Evolutionary conservation across 2,888 invertebrate species (phyloP), one percentile per base, ranked within the genome.

Genomic region (Halocaridina rubra): DNA sequence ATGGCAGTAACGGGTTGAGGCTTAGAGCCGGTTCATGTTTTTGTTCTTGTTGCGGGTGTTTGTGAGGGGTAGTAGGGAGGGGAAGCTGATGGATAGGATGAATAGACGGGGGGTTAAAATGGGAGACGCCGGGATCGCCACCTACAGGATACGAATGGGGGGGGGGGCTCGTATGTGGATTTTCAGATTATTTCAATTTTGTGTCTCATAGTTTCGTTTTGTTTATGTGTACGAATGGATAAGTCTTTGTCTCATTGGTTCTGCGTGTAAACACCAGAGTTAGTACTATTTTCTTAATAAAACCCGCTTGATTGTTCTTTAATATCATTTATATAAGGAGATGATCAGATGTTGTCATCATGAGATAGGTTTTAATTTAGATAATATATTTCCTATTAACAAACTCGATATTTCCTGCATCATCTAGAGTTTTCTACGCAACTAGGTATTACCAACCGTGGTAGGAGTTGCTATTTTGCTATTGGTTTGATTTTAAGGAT

Each of bases 381-480:
- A n/a, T n/a, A n/a, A n/a, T n/a, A n/a, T n/a, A n/a, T n/a, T n/a
- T n/a, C n/a, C n/a, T n/a, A n/a, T n/a, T n/a, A n/a, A n/a, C n/a
- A 53, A 53, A 53, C 30, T 30, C 24, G 8, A 29, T 27, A 30
- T 29, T 27, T 57, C 29, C 39, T 29, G 22, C 27, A 10, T 29
- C 69, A 24, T 69, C 64, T 61, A 57, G 72, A 74, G 84, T 71
- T 79, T 79, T 84, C 84, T 84, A 84, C 84, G 84, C 84, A 84
- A 57, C 84, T 79, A 84, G 72, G 67, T 32, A 78, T 16, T 84
- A 84, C 84, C 78, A 84, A 84, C 74, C 24, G 2, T 24, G 7
- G 46, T 0, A 0, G 0, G 5, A 19, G 13, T 10, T 67, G 4
- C 22, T 5, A 10, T 67, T 22, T 8, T 67, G 19, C 4, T 27